A percentile compares a stretch with the other conserved stretches of the same genome.
phyloP scores from a whole-genome alignment of 2,113 vertebrate genomes.

The Neogale vison region DNA sequence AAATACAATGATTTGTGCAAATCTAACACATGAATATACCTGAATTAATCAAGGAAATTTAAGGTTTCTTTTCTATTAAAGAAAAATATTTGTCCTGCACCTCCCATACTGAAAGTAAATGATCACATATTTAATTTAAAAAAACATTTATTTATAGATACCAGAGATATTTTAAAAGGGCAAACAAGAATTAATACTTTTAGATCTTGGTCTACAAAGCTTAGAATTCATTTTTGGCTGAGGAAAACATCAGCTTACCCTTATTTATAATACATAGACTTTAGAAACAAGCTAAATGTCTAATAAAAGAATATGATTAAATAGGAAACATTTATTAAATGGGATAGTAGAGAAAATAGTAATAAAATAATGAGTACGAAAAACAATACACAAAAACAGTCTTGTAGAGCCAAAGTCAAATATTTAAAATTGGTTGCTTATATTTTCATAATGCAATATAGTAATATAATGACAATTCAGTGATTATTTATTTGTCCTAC shows the following conservation, averaged over 20 bases:
- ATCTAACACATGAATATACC: not conserved
- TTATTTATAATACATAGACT: not conserved
- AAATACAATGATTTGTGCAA: not conserved
- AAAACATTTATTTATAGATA: not conserved
- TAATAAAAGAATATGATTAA: not conserved
- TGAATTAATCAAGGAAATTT: not conserved
- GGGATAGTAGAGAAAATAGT: not conserved
- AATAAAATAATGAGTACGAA: not conserved
- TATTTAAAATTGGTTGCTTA: not conserved
- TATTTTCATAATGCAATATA: not conserved
- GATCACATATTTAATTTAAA: not conserved
- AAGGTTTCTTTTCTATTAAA: not conserved
- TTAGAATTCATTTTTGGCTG: not conserved
- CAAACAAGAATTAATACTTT: not conserved
- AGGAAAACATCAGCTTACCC: not conserved
- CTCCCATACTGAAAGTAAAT: not conserved
- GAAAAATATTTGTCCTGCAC: not conserved
- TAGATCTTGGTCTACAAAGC: not conserved
- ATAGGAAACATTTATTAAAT: not conserved
- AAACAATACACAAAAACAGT: not conserved
- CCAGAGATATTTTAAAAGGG: not conserved
- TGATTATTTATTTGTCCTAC: not conserved
- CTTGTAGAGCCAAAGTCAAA: not conserved
- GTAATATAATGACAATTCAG: not conserved
- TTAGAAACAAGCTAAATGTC: not conserved